Evolutionary conservation across 2,888 invertebrate genomes (phyloP), one percentile per base, ranked within the genome.

Genomic region (Campopleginae sp.): DNA sequence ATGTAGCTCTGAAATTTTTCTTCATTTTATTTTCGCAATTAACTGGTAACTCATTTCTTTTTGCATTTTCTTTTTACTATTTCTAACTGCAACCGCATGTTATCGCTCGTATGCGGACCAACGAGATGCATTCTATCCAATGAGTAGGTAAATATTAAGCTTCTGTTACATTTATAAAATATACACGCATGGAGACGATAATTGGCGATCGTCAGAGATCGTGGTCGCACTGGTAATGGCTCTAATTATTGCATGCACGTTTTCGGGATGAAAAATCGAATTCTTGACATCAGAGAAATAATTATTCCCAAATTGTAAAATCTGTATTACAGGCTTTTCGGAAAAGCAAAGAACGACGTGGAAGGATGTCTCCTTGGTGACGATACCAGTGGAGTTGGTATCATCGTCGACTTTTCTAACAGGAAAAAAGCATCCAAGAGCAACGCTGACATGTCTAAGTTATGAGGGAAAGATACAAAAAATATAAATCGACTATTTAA

Each of bases 281-380:
- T 63, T 7, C 10, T 48, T 8, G 23, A 31, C n/a, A 44, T 70
- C 19, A 44, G 12, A 33, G 46, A 0, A 1, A 23, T 19, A 14
- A 38, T 33, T 44, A 68, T 51, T 17, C 42, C 58, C 7, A 14
- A 58, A 68, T 51, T 10, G 51, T 68, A 19, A 14, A 44, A 10
- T 63, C 14, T 17, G 23, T 38, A 38, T 88, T 87, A 27, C 91
- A 94, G 94, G 88, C 91, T 94, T 79, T 93, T 94, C 88, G 93
- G 94, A 74, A 92, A 93, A 88, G 91, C 92, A 51, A 94, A 93
- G 87, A 91, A 92, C 54, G 94, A 93, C 8, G 92, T 93, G 23
- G 94, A 94, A 79, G 92, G 94, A 78, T 91, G 94, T 54, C 90
- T 94, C 27, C 91, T 93, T 14, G 91, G 91, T 6, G 93, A 93